A percentile compares a stretch with the other conserved stretches of the same genome.
These are phyloP conservation scores for Aurelia sp. DNA, from an alignment of 30 jellyfish, hydroid and myxozoan genomes.

Conservation along the genomic window DNA sequence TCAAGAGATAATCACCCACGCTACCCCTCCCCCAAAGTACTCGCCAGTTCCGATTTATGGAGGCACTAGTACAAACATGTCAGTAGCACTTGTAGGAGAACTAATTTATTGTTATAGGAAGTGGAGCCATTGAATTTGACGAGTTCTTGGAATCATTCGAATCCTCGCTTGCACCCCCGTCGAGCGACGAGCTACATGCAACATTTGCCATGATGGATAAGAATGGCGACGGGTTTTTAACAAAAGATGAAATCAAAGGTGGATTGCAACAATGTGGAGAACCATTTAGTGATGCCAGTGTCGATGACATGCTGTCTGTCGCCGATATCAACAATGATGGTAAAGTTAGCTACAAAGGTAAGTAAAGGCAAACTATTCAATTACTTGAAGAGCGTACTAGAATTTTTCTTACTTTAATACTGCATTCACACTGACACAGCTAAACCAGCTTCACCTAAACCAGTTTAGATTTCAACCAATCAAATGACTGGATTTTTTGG, in stretches of 20 bases:
- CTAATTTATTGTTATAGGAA: conserved; percentile 14
- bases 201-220: conserved; percentile 65
- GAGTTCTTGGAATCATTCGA: conserved; percentile 55
- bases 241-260: conserved; percentile 62
- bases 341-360: conserved; percentile 74
- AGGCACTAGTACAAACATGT: too few relatives aligned
- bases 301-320: conserved; percentile 62
- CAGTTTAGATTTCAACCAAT: too few relatives aligned
- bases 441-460: too few relatives aligned
- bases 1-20: too few relatives aligned
- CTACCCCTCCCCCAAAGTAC: too few relatives aligned
- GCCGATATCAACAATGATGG: conserved; percentile 72
- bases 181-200: conserved; percentile 38
- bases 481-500: too few relatives aligned
- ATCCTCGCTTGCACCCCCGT: conserved; percentile 39
- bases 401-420: too few relatives aligned
- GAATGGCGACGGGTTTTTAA: conserved; percentile 73
- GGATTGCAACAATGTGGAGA: conserved; percentile 61
- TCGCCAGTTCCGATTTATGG: too few relatives aligned
- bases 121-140: conserved; percentile 70
- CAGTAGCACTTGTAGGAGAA: too few relatives aligned
- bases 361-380: not conserved
- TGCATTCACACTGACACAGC: too few relatives aligned
- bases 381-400: too few relatives aligned
- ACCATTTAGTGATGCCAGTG: conserved; percentile 58